phyloP scores from a whole-genome alignment of 2,888 invertebrate genomes.

The Spodoptera picta region DNA sequence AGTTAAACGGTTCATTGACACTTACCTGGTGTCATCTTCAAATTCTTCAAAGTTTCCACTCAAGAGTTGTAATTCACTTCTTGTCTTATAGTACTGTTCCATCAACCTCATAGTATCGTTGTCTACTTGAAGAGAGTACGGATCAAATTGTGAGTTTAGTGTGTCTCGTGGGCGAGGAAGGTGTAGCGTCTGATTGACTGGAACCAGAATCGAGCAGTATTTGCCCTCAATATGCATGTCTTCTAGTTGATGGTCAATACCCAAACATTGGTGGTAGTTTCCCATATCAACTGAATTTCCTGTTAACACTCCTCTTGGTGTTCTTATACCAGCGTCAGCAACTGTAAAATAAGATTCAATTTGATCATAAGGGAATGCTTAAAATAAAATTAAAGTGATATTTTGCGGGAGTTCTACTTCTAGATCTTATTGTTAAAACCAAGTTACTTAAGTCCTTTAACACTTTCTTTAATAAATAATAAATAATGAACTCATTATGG shows the following conservation, averaged over 20 bases:
- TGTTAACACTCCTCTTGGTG: slow-evolving; percentile 45
- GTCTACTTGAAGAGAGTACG: slow-evolving; percentile 26
- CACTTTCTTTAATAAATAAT: too few species aligned
- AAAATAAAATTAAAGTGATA: too few species aligned
- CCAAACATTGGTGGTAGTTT: slow-evolving; percentile 51
- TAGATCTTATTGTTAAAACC: too few species aligned
- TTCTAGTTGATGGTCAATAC: slow-evolving; percentile 23
- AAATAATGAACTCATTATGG: not conserved
- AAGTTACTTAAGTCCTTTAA: too few species aligned
- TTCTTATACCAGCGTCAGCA: slow-evolving; percentile 46
- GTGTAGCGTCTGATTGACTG: slow-evolving; percentile 30
- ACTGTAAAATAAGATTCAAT: too few species aligned
- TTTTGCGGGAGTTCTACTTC: too few species aligned
- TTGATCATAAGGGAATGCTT: too few species aligned
- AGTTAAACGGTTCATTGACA: too few species aligned
- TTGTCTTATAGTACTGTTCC: slow-evolving; percentile 19
- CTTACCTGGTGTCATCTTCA: slow-evolving; percentile 1
- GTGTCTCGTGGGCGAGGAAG: slow-evolving; percentile 23
- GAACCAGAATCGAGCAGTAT: slow-evolving; percentile 47
- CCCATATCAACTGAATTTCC: slow-evolving; percentile 45
- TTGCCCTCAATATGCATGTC: slow-evolving; percentile 41
- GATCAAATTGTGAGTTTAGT: slow-evolving; percentile 27
- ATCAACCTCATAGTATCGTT: slow-evolving; percentile 17
- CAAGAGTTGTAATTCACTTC: slow-evolving; percentile 4
- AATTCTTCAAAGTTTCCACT: slow-evolving; percentile 29